Evolutionary conservation across 2,797 vertebrate genomes (phyloP), one percentile per base, ranked within the genome.

Genomic region (Fratercula arctica): DNA sequence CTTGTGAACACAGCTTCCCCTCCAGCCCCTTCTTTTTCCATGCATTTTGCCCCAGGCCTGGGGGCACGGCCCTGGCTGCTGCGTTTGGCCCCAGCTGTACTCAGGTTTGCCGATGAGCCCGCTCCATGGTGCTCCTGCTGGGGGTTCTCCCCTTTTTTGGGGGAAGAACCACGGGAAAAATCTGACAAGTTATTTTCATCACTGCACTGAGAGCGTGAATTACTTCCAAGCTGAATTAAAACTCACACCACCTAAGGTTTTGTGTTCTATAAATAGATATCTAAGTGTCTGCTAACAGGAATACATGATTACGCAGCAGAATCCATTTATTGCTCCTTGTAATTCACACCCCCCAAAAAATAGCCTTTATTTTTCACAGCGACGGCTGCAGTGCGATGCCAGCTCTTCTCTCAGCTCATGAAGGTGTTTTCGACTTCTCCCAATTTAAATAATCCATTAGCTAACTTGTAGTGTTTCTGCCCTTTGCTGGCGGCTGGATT

Each of bases 301-400:
- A 74, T 45, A 80, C 77, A 48, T 77, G 46, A 53, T 87, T 69
- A 67, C 4, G 2, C 59, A 66, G 59, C 48, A 73, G 85, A 85
- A 56, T 7, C 59, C 48, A 11, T 63, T 57, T 83, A 57, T 33
- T 67, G 33, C 43, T 61, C 48, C 41, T 41, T 72, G 64, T n/a
- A 14, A 35, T 67, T 75, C 70, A 41, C 64, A 50, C 17, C 15
- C 18, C 28, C 17, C 35, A 43, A 63, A 37, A 18, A 48, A 19
- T 2, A 50, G 18, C 15, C 25, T 61, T 56, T 51, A 41, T 46
- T 59, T 41, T 24, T 14, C 41, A 18, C 39, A 5, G 57, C 2
- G 9, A 16, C 0, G 4, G 29, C 48, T 9, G 37, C 43, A 8
- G n/a, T 0, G 19, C 3, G 12, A 24, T 16, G 43, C n/a, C 26